Conservation (phyloP, 2,888 invertebrate species). For the Agrochola lota region DNA sequence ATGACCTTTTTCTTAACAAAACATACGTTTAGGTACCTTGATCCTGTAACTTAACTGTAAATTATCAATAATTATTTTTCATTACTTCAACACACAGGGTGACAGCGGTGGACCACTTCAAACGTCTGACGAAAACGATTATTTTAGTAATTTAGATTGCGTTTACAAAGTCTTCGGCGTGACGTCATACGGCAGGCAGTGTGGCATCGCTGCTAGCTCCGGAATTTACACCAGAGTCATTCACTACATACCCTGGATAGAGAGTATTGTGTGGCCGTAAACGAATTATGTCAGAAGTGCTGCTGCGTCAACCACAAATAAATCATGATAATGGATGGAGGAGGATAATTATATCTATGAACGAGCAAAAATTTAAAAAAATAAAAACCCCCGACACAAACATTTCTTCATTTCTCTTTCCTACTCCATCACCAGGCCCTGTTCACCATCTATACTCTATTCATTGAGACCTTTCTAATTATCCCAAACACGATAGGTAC, state of each 20-base stretch:
- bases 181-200: conserved; percentile 39
- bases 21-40: background rate
- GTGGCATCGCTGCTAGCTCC: conserved; percentile 25
- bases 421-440: too few relatives aligned
- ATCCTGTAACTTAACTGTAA: background rate
- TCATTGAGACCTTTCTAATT: too few relatives aligned
- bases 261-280: conserved; percentile 46
- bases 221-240: conserved; percentile 43
- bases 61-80: background rate
- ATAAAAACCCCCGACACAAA: too few relatives aligned
- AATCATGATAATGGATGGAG: background rate
- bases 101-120: conserved; percentile 50
- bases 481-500: too few relatives aligned
- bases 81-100: conserved; percentile 14
- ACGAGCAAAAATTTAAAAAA: too few relatives aligned
- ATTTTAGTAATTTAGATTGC: background rate
- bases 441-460: too few relatives aligned
- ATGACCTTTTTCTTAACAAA: background rate
- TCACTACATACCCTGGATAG: conserved; percentile 43
- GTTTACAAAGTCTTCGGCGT: conserved; percentile 18
- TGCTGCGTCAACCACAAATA: background rate
- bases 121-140: background rate
- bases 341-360: background rate
- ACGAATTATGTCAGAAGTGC: background rate
- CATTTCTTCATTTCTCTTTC: too few relatives aligned